Evolutionary conservation across 2,888 invertebrate species (phyloP).

Genomic region (Neoaliturus tenellus): DNA sequence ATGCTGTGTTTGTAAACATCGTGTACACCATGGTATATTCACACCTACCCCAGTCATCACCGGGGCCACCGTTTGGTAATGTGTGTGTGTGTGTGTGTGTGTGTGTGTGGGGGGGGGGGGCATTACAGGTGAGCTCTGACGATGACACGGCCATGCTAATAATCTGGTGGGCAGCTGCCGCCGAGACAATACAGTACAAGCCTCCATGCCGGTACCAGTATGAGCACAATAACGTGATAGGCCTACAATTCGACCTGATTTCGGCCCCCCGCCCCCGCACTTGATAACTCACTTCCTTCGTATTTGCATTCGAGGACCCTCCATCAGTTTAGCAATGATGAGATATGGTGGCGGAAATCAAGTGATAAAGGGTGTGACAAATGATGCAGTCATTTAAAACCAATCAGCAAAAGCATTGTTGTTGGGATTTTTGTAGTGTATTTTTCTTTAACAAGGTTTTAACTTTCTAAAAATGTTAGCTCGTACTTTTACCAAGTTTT

Average conservation of each 20-base stretch:
- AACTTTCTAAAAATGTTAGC: too few species aligned
- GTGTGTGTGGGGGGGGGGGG: not conserved
- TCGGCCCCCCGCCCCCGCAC: not conserved
- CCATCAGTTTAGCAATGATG: constrained; percentile 1
- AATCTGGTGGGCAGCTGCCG: constrained; percentile 4
- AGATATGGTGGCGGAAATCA: constrained; percentile 34
- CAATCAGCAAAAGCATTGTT: too few species aligned
- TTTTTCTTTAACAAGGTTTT: too few species aligned
- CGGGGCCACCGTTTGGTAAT: too few species aligned
- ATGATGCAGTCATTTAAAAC: too few species aligned
- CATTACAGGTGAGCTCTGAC: not conserved
- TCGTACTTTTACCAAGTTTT: too few species aligned
- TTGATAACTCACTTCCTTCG: constrained; percentile 39
- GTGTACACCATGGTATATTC: too few species aligned
- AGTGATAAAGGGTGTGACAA: not conserved
- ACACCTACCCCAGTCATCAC: too few species aligned
- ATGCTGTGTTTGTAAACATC: too few species aligned
- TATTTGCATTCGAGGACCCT: constrained; percentile 47
- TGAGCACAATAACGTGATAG: constrained; percentile 4
- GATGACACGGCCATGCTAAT: constrained; percentile 26
- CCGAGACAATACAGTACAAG: constrained; percentile 12
- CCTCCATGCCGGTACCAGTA: constrained; percentile 47
- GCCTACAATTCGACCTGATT: constrained; percentile 48
- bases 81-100: too few species aligned
- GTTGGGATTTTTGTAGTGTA: too few species aligned